phyloP scores from a whole-genome alignment of 2,888 invertebrate genomes.

The Octonoba sinensis region DNA sequence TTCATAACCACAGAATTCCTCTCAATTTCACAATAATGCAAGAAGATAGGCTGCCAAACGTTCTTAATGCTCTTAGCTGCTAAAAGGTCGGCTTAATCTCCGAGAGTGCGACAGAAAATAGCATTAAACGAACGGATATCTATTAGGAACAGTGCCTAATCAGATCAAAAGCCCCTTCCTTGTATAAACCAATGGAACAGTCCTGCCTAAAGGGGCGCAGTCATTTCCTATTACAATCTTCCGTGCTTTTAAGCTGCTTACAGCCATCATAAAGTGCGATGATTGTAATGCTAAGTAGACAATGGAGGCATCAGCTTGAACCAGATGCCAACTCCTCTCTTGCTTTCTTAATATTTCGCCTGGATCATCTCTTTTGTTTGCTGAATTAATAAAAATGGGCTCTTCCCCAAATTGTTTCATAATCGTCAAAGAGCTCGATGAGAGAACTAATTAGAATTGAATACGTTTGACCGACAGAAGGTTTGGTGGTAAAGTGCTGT shows the following conservation, averaged over 20 bases:
- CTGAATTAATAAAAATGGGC: too few species aligned
- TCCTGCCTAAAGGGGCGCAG: constrained; percentile 16
- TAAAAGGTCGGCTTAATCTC: constrained; percentile 38
- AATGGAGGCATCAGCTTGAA: constrained; percentile 26
- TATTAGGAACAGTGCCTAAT: constrained; percentile 38
- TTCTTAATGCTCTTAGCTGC: constrained; percentile 39
- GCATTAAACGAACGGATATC: constrained; percentile 41
- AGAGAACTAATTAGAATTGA: too few species aligned
- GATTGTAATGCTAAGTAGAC: constrained; percentile 55
- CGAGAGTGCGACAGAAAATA: constrained; percentile 19
- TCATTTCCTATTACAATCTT: constrained; percentile 54
- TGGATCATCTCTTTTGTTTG: constrained; percentile 35
- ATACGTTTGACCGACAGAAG: too few species aligned
- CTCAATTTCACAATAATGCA: background rate
- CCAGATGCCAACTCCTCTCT: constrained; percentile 14
- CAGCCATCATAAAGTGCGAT: constrained; percentile 8
- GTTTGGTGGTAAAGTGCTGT: too few species aligned
- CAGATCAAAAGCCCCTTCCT: constrained; percentile 39
- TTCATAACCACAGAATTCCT: background rate
- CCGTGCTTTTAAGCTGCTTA: constrained; percentile 35
- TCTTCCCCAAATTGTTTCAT: too few species aligned
- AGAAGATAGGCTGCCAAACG: background rate
- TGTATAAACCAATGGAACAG: constrained; percentile 20
- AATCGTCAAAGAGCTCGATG: too few species aligned
- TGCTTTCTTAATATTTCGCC: constrained; percentile 47